Conservation (phyloP, 1,140 invertebrate species). For the Antheraea mylitta region DNA sequence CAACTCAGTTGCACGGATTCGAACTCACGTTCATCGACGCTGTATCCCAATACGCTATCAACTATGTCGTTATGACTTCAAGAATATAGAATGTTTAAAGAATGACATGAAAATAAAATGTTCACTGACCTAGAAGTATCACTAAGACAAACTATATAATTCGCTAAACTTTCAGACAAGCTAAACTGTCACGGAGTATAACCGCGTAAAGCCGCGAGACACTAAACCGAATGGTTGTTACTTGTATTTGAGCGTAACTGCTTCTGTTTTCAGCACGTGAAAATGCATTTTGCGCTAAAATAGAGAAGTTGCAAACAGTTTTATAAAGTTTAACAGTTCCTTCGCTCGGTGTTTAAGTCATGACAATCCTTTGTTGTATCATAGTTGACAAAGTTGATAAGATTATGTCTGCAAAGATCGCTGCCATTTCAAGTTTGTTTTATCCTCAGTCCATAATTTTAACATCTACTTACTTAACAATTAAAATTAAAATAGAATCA, state of each 20-base stretch:
- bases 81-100: no score
- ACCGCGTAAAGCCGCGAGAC: background rate
- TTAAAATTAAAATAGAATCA: no score
- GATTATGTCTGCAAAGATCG: background rate
- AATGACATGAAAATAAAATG: background rate
- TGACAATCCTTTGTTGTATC: background rate
- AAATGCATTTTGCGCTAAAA: background rate
- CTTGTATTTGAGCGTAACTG: background rate
- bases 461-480: no score
- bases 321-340: background rate
- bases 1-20: no score
- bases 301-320: background rate
- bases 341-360: background rate
- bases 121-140: background rate
- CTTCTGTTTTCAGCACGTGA: background rate
- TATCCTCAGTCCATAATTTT: no score
- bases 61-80: no score
- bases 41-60: no score
- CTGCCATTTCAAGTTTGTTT: background rate
- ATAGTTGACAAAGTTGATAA: background rate
- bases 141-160: background rate
- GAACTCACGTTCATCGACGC: no score
- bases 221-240: conserved; percentile 2
- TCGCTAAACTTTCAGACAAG: background rate
- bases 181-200: background rate